Conservation (phyloP, 2,113 vertebrate genomes). For the Alouatta palliata region DNA sequence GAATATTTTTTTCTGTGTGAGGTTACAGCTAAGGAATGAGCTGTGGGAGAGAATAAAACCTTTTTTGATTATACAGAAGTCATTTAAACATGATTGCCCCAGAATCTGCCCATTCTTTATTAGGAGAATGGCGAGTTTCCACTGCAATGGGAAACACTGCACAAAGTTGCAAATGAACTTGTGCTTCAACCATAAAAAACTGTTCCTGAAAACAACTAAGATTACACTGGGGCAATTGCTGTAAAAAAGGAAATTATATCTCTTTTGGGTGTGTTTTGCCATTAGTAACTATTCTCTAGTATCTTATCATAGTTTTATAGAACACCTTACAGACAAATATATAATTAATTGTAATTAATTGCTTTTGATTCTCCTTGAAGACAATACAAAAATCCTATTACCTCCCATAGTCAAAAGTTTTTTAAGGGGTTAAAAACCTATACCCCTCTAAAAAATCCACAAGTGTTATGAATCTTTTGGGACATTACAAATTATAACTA, state of each 20-base stretch:
- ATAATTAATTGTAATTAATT: neutral
- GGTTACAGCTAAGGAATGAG: neutral
- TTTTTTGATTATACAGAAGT: neutral
- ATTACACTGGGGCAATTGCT: neutral
- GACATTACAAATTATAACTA: slow-evolving; percentile 50
- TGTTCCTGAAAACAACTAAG: slow-evolving; percentile 15
- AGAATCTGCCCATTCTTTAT: neutral
- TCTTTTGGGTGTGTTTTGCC: neutral
- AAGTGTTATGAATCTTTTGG: neutral
- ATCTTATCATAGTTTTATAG: neutral
- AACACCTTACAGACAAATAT: neutral
- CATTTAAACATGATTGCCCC: neutral
- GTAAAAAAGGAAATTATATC: slow-evolving; percentile 24
- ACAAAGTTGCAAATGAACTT: neutral
- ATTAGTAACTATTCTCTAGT: slow-evolving; percentile 19
- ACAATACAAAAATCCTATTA: neutral
- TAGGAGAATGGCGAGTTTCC: neutral
- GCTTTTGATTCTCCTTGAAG: slow-evolving; percentile 1
- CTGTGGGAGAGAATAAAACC: slow-evolving; percentile 5
- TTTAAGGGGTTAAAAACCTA: neutral
- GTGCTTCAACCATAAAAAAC: neutral
- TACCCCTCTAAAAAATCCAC: neutral
- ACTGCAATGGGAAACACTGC: neutral
- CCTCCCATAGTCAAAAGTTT: no score
- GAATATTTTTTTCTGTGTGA: neutral